A percentile compares a stretch with the other conserved stretches of the same genome.
Conservation (phyloP, 2,113 vertebrate species). For the Peucedramus taeniatus region DNA sequence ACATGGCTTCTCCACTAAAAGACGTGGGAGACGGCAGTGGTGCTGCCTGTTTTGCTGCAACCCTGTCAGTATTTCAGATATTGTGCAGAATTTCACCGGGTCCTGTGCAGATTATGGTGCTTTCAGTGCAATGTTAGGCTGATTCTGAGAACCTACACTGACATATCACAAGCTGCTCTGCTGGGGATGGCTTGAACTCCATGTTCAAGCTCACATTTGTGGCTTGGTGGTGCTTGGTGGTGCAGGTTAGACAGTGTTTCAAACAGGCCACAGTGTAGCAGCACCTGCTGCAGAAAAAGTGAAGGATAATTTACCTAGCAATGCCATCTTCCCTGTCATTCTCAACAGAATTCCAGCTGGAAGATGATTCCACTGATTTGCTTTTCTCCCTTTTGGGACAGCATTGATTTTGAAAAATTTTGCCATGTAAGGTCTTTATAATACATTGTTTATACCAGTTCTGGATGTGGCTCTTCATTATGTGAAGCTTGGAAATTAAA, state of each 20-base stretch:
- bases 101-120: not conserved
- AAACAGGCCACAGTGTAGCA: not conserved
- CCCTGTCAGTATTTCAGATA: not conserved
- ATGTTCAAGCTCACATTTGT: not conserved
- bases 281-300: not conserved
- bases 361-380: not conserved
- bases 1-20: conserved; percentile 26
- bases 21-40: not conserved
- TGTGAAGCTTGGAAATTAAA: not conserved
- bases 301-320: not conserved
- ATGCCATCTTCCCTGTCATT: not conserved
- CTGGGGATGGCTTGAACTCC: not conserved
- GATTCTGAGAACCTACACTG: not conserved
- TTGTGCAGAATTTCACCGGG: not conserved
- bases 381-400: not conserved
- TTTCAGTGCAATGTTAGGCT: not conserved
- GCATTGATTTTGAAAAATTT: not conserved
- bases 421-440: not conserved
- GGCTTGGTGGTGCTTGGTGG: not conserved
- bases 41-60: not conserved
- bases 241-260: not conserved
- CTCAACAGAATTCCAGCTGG: not conserved
- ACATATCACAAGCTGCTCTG: not conserved
- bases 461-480: not conserved
- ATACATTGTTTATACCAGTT: not conserved